Percentiles rank a stretch among this genome's conserved stretches.
These are phyloP conservation scores for Standfussiana lucernea DNA, from an alignment of 2,888 invertebrate species.

Conservation along the genomic window DNA sequence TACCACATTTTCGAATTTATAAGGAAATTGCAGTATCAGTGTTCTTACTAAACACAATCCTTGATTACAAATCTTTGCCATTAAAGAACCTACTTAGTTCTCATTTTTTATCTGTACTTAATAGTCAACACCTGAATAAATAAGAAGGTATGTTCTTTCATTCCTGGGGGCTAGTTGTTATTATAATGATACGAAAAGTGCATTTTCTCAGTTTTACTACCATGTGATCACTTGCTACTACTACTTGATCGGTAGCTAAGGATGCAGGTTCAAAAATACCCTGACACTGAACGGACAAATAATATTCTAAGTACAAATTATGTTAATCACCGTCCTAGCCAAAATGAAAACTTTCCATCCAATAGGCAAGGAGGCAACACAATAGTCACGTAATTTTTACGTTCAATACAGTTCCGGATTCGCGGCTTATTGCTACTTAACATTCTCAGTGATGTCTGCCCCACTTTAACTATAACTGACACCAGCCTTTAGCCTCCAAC, in stretches of 20 bases:
- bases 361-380: slow-evolving; percentile 52
- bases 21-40: slow-evolving; percentile 23
- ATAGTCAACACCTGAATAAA: not conserved
- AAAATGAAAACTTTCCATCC: slow-evolving; percentile 50
- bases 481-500: slow-evolving; percentile 57
- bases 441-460: slow-evolving; percentile 79
- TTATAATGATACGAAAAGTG: not conserved
- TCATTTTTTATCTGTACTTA: not conserved
- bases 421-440: slow-evolving; percentile 77
- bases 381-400: slow-evolving; percentile 76
- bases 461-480: slow-evolving; percentile 75
- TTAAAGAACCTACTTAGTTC: not conserved
- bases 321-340: slow-evolving; percentile 5
- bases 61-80: not conserved
- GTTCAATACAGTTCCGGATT: slow-evolving; percentile 73
- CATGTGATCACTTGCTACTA: not conserved
- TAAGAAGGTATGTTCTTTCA: slow-evolving; percentile 16
- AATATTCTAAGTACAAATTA: not conserved
- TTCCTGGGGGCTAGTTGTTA: not conserved
- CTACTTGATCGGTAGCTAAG: not conserved
- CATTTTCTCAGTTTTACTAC: not conserved
- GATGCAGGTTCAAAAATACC: not conserved
- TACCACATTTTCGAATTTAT: not conserved
- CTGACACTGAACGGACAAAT: not conserved
- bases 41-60: not conserved